Base-by-base conservation (phyloP, 2,888 invertebrate genomes). In the Yponomeuta cagnagella region DNA sequence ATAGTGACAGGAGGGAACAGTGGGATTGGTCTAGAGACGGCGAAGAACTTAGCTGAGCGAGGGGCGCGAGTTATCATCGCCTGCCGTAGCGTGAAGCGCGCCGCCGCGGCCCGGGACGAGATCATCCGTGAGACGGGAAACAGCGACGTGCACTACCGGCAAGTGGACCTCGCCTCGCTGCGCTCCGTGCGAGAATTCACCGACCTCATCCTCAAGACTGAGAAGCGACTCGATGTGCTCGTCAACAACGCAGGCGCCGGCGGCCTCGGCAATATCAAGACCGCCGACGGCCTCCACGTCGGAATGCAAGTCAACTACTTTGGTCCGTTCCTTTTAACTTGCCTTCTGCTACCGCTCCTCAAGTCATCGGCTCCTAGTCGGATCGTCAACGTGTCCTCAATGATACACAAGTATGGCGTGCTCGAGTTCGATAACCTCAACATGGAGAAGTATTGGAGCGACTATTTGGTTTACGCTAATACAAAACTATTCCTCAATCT, bases 281-380 rank as follows among this genome's bases (percentile, higher is more conserved):
- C 95, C 3, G 90, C 93, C 76, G 95, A 96, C 77, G 95, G 95
- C 4, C 86, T 96, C 72, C 95, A 95, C 76, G 81, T 92, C n/a
- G 94, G 94, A 72, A 94, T 95, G 93, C 95, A 95, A 79, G 93
- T 94, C 69, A 96, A 96, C 82, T 94, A 95, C 82, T 95, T 95
- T 78, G 95, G 95, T 15, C 95, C 94, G 1, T 96, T 96, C 81
- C 87, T 96, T 71, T 87, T 96, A 70, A 96, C 95, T 2, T 94
- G 94, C 77, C 86, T 96, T 23, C 77, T 94, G 74, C 70, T 90
- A 23, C 89, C 91, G 8, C 74, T 90, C 33, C 74, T 95, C 30
- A 94, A 94, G 83, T 77, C 81, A n/a, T 93, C 93, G 2, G 89
- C 92, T 1, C 93, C 94, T 9, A 94, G 95, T 72, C 93, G 95